phyloP scores from a whole-genome alignment of 92 coral and sea anemone species.

The Bergia puertoricense region DNA sequence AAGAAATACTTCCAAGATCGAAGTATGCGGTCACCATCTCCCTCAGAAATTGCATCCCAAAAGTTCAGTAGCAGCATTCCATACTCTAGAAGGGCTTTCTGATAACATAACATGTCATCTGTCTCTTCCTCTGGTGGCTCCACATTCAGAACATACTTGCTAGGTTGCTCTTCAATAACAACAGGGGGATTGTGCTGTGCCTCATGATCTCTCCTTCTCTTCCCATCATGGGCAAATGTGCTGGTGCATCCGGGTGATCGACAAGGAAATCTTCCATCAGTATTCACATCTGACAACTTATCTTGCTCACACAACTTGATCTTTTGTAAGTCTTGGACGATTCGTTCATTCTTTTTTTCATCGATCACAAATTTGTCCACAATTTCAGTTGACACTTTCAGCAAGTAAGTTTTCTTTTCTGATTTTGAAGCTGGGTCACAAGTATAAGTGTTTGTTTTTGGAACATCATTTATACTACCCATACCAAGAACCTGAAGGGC shows the following conservation, averaged over 20 bases:
- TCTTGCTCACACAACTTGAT: conserved; percentile 30
- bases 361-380: conserved; percentile 38
- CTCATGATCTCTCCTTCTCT: conserved; percentile 68
- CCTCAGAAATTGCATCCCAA: conserved; percentile 55
- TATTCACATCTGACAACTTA: conserved; percentile 10
- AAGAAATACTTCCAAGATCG: conserved; percentile 76
- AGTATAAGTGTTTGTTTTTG: conserved; percentile 33
- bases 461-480: conserved; percentile 51
- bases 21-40: conserved; percentile 65
- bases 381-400: conserved; percentile 25
- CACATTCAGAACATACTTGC: conserved; percentile 12
- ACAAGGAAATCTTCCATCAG: conserved; percentile 41
- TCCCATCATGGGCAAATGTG: conserved; percentile 68
- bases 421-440: conserved; percentile 38
- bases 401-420: conserved; percentile 58
- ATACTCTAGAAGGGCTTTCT: conserved; percentile 69
- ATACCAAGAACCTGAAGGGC: conserved; percentile 67
- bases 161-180: conserved; percentile 43
- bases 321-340: conserved; percentile 29
- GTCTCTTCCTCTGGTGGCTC: conserved; percentile 36
- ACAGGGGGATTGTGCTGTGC: conserved; percentile 71
- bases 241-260: conserved; percentile 45
- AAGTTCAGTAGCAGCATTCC: conserved; percentile 70
- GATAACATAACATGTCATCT: conserved; percentile 77
- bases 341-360: conserved; percentile 22